Percentiles rank a stretch among this genome's conserved stretches.
Evolutionary conservation across 2,113 vertebrate species (phyloP).

Genomic region (Bagarius yarrelli): DNA sequence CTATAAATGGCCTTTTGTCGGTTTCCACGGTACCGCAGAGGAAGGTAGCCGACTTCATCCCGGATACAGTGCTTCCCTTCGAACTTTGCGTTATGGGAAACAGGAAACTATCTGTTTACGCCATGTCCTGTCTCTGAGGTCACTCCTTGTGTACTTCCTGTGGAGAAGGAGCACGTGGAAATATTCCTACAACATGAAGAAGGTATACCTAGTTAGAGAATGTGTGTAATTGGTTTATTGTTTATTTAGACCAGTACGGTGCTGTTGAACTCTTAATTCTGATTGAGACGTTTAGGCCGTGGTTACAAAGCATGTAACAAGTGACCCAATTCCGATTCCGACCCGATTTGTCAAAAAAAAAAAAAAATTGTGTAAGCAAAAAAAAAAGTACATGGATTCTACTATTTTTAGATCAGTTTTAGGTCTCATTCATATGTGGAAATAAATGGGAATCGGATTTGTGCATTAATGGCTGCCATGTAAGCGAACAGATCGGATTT

Average conservation of each 20-base stretch:
- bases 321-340: too few species aligned
- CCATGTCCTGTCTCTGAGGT: slow-evolving; percentile 46
- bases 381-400: too few species aligned
- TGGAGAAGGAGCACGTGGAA: slow-evolving; percentile 10
- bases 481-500: too few species aligned
- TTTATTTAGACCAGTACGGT: neutral
- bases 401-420: too few species aligned
- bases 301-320: too few species aligned
- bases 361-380: too few species aligned
- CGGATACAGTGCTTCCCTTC: slow-evolving; percentile 41
- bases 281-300: too few species aligned
- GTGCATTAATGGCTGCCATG: too few species aligned
- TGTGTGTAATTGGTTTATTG: neutral
- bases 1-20: slow-evolving; percentile 27
- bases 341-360: too few species aligned
- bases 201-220: too few species aligned
- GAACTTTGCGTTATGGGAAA: slow-evolving; percentile 23
- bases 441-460: too few species aligned
- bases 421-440: too few species aligned
- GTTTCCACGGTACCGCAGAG: neutral
- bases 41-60: slow-evolving; percentile 25
- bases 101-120: slow-evolving; percentile 46
- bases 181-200: neutral
- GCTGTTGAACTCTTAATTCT: neutral
- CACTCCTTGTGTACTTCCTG: slow-evolving; percentile 42